These are phyloP conservation scores for Gopherus flavomarginatus DNA, from an alignment of 2,113 vertebrate species.

Conservation along the genomic window DNA sequence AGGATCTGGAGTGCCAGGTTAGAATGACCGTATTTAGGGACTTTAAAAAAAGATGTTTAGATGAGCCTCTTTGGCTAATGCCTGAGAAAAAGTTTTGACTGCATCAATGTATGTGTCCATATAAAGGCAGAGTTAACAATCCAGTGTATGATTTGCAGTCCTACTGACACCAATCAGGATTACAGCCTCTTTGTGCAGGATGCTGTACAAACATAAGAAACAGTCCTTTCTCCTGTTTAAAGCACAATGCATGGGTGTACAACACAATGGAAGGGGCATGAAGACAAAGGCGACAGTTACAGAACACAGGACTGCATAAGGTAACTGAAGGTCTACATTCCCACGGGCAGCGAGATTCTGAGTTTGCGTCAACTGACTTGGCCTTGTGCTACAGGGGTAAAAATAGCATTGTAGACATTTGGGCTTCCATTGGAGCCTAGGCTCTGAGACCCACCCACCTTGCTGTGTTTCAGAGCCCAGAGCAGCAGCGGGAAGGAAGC, in stretches of 20 bases:
- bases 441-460: neutral
- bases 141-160: neutral
- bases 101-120: neutral
- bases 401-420: neutral
- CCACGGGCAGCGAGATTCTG: neutral
- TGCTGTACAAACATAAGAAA: neutral
- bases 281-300: neutral
- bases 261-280: neutral
- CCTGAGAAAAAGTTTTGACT: fast-evolving
- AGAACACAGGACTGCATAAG: fast-evolving
- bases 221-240: neutral
- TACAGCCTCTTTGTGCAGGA: neutral
- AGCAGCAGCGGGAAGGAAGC: neutral
- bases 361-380: neutral
- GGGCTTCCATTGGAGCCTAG: neutral
- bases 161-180: neutral
- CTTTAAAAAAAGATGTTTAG: neutral
- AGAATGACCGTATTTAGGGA: neutral
- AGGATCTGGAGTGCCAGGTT: neutral
- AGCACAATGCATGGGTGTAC: neutral
- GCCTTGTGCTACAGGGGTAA: neutral
- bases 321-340: neutral
- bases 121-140: neutral
- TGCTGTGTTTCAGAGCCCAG: neutral
- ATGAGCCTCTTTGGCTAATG: neutral